A percentile compares a stretch with the other conserved stretches of the same genome.
These are phyloP conservation scores for Agrenia bidenticulata DNA, from an alignment of 2,888 invertebrate genomes.

Conservation along the genomic window DNA sequence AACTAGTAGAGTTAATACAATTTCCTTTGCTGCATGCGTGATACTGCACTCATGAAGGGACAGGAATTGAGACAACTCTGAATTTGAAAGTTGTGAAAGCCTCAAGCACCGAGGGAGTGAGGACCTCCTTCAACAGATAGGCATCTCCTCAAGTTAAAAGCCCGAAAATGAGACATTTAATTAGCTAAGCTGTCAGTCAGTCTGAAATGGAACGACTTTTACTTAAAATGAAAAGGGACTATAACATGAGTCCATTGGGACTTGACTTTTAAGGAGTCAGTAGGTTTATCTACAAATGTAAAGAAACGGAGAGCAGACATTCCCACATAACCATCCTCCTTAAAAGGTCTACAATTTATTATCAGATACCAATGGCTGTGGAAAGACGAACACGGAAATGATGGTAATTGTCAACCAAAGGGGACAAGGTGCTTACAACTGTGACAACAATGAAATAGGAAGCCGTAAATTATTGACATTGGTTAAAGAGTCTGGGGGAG, in stretches of 20 bases:
- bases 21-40: too few species aligned
- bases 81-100: too few species aligned
- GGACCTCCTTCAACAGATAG: conserved; percentile 7
- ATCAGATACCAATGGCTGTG: neutral
- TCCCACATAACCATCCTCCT: conserved; percentile 1
- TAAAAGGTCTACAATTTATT: conserved; percentile 19
- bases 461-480: conserved; percentile 26
- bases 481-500: conserved; percentile 6
- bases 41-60: too few species aligned
- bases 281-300: neutral
- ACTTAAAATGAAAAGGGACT: conserved; percentile 1
- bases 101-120: too few species aligned
- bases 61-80: too few species aligned
- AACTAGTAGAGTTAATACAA: too few species aligned
- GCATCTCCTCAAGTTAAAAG: conserved; percentile 20
- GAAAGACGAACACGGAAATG: conserved; percentile 8
- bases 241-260: neutral
- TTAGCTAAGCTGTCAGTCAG: conserved; percentile 20
- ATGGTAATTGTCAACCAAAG: conserved; percentile 30
- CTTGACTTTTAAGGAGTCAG: neutral
- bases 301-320: neutral
- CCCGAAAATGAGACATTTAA: conserved; percentile 26
- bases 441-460: conserved; percentile 19
- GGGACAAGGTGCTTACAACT: conserved; percentile 38
- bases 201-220: conserved; percentile 11